Evolutionary conservation across 2,888 invertebrate genomes (phyloP).

Genomic region (Oscheius sp.): DNA sequence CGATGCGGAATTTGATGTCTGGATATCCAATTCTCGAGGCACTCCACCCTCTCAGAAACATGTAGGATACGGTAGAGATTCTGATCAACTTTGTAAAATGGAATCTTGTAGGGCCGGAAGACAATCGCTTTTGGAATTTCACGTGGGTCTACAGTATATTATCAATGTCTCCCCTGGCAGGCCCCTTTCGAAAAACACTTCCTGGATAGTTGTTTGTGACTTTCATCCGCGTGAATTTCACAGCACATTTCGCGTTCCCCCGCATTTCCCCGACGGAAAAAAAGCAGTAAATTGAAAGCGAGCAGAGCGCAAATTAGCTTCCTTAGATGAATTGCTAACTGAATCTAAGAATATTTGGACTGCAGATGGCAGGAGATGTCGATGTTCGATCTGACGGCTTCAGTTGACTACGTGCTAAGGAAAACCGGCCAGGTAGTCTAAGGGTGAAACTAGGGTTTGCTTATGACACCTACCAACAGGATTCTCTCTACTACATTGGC

Average conservation of each 20-base stretch:
- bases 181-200: too few species aligned
- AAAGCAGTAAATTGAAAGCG: background rate
- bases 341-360: too few species aligned
- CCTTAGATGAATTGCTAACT: too few species aligned
- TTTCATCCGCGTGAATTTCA: too few species aligned
- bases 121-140: constrained; percentile 56
- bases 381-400: constrained; percentile 85
- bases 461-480: constrained; percentile 77
- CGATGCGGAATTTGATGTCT: constrained; percentile 80
- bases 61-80: constrained; percentile 74
- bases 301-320: background rate
- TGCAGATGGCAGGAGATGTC: constrained; percentile 89
- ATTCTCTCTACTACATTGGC: constrained; percentile 84
- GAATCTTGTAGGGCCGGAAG: constrained; percentile 51
- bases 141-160: constrained; percentile 39
- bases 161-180: background rate
- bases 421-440: constrained; percentile 76
- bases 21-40: constrained; percentile 87
- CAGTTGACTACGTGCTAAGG: constrained; percentile 81
- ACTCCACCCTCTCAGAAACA: constrained; percentile 83
- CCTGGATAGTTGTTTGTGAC: too few species aligned
- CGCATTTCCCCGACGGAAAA: too few species aligned
- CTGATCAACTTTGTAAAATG: too few species aligned
- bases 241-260: too few species aligned
- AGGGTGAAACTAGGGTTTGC: background rate